Conservation (phyloP, 2,888 invertebrate genomes). For the Euclidia mi region DNA sequence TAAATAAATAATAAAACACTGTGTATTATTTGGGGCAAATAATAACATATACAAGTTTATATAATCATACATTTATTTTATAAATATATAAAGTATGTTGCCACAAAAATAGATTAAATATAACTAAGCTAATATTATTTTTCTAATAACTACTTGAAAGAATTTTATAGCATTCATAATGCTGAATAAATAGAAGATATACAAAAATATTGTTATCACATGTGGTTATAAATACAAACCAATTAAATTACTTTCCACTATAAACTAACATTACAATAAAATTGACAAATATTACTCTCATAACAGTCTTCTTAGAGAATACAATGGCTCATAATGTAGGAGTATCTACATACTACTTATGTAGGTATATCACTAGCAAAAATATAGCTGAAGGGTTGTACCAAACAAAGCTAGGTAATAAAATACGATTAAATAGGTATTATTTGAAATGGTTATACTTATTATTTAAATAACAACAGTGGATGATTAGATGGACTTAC, state of each 20-base stretch:
- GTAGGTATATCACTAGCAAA: constrained; percentile 24
- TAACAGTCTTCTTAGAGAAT: constrained; percentile 54
- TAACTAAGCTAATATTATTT: constrained; percentile 23
- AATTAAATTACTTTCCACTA: constrained; percentile 43
- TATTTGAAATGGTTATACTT: constrained; percentile 10
- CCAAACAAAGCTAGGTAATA: constrained; percentile 14
- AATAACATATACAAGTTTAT: constrained; percentile 14
- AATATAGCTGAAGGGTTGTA: constrained; percentile 23
- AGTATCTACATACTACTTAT: constrained; percentile 33
- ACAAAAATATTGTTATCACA: constrained; percentile 58
- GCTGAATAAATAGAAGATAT: constrained; percentile 59
- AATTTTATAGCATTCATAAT: constrained; percentile 68
- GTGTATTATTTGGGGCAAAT: constrained; percentile 19
- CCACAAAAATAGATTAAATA: constrained; percentile 37
- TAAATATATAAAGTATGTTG: constrained; percentile 41
- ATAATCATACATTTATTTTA: constrained; percentile 36
- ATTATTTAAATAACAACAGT: constrained; percentile 8
- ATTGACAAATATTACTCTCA: constrained; percentile 47
- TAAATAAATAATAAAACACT: constrained; percentile 8
- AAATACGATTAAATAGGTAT: constrained; percentile 6
- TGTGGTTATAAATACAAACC: constrained; percentile 40
- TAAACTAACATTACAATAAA: constrained; percentile 37
- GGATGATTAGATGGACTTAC: neutral
- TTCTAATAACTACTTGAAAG: constrained; percentile 32
- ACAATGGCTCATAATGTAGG: constrained; percentile 50